Evolutionary conservation across 2,797 vertebrate genomes (phyloP).

Genomic region (Squalus acanthias): DNA sequence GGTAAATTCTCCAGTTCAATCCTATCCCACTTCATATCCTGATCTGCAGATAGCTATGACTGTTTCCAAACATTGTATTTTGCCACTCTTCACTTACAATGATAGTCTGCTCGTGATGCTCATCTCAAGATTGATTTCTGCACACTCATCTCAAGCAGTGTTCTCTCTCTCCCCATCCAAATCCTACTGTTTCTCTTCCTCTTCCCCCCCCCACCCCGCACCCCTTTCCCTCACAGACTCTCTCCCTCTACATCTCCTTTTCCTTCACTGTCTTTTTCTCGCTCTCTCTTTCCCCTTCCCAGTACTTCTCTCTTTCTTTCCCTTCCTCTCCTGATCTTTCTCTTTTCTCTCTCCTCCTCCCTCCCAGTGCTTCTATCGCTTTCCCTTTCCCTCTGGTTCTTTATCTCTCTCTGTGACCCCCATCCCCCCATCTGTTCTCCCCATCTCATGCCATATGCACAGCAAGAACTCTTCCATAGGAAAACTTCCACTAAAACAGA

Average conservation of each 20-base stretch:
- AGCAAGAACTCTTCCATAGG: neutral
- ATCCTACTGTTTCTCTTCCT: neutral
- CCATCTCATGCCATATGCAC: neutral
- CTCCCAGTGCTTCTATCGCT: neutral
- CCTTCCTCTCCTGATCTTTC: neutral
- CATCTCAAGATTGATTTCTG: neutral
- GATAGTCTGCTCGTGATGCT: neutral
- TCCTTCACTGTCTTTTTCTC: neutral
- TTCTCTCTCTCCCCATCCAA: neutral
- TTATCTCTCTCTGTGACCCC: neutral
- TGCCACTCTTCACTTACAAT: neutral
- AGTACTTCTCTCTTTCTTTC: neutral
- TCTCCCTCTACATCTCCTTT: neutral
- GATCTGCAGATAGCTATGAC: neutral
- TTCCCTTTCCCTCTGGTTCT: neutral
- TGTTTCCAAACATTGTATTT: neutral
- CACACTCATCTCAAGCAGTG: neutral
- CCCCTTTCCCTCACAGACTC: too few relatives aligned
- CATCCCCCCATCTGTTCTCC: too few relatives aligned
- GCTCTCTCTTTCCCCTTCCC: neutral
- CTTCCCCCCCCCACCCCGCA: neutral
- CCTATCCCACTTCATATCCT: neutral
- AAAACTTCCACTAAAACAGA: neutral
- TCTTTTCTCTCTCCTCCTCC: neutral
- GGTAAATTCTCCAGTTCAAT: neutral